Evolutionary conservation across 2,888 invertebrate genomes (phyloP), one percentile per base, ranked within the genome.

Genomic region (Trichogramma dendrolimi): DNA sequence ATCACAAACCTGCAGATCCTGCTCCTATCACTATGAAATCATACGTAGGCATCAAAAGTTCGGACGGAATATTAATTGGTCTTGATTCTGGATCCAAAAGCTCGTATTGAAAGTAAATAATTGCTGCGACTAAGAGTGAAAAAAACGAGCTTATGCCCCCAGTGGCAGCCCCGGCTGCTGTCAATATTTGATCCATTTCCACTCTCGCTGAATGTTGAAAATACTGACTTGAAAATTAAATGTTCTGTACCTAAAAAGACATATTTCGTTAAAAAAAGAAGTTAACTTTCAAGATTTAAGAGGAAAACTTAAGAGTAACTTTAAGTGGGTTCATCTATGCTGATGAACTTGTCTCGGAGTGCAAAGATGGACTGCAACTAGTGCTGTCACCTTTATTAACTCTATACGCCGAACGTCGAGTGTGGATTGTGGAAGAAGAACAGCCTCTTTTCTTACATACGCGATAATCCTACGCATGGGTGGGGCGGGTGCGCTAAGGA

Each of bases 11-110:
- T 75, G 93, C 93, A 0, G 94, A 94, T 8, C 94, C 94, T 0
- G 88, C 90, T 1, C 94, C 94, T 42, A 94, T 86, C 59, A 92
- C 82, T 69, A 94, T 91, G 73, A 94, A 94, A 79, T 94, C 92
- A 72, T 92, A 93, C 47, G 87, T 83, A 0, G 85, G 83, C 39
- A 86, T 78, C 55, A 93, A 78, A 42, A 84, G 80, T 14, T 86
- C 85, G 6, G 87, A 85, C 0, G 85, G 83, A 47, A 89, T 82
- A 69, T 91, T 86, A n/a, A 87, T 87, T 0, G 89, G 88, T 59
- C 88, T 83, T 0, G 90, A 89, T 76, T 93, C 93, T 0, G 91
- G 92, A 76, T 93, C 92, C 74, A 89, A 85, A 65, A 88, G 85
- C 72, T 93, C 93, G 76, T 88, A 92, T 75, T 92, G 91, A 78